Conservation (phyloP, 2,797 vertebrate genomes). For the Schizothorax lantsangensis region DNA sequence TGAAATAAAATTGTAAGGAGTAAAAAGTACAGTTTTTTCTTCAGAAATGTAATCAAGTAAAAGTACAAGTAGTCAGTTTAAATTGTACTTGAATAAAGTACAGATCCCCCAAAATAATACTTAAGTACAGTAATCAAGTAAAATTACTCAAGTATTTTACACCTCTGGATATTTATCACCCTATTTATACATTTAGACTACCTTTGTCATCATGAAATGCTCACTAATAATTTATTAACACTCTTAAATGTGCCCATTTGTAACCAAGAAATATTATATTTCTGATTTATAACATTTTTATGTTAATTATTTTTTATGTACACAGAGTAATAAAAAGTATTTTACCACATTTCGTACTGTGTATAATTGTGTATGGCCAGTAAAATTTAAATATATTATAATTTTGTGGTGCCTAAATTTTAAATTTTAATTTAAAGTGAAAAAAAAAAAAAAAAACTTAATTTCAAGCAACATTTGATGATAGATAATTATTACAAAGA, state of each 20-base stretch:
- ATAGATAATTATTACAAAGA: neutral
- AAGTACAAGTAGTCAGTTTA: too few species aligned
- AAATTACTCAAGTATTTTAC: too few species aligned
- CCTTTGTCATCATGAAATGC: neutral
- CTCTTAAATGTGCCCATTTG: neutral
- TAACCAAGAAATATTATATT: neutral
- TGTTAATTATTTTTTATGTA: neutral
- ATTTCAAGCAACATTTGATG: neutral
- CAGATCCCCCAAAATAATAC: too few species aligned
- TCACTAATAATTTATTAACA: neutral
- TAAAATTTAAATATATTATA: neutral
- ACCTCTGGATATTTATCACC: neutral
- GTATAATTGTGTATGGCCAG: neutral
- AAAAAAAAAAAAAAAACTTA: neutral
- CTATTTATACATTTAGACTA: neutral
- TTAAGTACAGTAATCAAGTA: too few species aligned
- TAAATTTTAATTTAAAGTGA: neutral
- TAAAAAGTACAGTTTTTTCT: too few species aligned
- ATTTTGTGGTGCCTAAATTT: neutral
- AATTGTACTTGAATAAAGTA: too few species aligned
- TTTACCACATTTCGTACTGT: neutral
- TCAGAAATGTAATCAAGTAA: too few species aligned
- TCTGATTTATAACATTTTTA: neutral
- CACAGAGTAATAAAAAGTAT: neutral
- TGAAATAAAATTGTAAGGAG: too few species aligned